Evolutionary conservation across 1,140 invertebrate genomes (phyloP), one percentile per base, ranked within the genome.

Genomic region (Lasaia peninsularis): DNA sequence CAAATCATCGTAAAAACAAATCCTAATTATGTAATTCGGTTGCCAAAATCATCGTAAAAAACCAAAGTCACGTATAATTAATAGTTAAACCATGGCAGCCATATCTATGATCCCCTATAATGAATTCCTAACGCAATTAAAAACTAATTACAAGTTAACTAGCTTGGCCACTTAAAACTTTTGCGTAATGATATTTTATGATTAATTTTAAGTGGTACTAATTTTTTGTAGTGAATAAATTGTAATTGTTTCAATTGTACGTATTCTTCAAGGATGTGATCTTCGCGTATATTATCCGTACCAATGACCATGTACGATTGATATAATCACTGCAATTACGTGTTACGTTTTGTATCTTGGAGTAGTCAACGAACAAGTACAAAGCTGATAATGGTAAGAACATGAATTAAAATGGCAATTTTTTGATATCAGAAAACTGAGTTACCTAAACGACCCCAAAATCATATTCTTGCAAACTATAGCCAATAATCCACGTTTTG

Each of bases 61-160:
- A 28, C n/a, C n/a, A n/a, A n/a, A n/a, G 8, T 6, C 24, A 6
- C 8, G 24, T 28, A 6, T 28, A 28, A 28, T 28, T 28, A 28
- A 28, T 28, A 28, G 24, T 5, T 28, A 28, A 28, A 7, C 24
- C 24, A 48, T 48, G 40, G 40, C 40, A 5, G 9, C 40, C 18
- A 20, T 4, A 48, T 12, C 40, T 11, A 48, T 48, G n/a, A n/a
- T 48, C 20, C 8, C 40, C 20, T 21, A 48, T 48, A 21, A 48
- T 44, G 20, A 48, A 48, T 48, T 48, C 4, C n/a, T 20, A 48
- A 10, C 18, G 18, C 40, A 48, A 44, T 44, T 44, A 44, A 44
- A 44, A 44, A 20, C 40, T 44, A 16, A 44, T 44, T 44, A 44
- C 40, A 44, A 20, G 1, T 44, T 44, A 44, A 44, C 40, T 44